Base-by-base conservation (phyloP, 2,888 invertebrate species). In the Epirrhoe tristata region DNA sequence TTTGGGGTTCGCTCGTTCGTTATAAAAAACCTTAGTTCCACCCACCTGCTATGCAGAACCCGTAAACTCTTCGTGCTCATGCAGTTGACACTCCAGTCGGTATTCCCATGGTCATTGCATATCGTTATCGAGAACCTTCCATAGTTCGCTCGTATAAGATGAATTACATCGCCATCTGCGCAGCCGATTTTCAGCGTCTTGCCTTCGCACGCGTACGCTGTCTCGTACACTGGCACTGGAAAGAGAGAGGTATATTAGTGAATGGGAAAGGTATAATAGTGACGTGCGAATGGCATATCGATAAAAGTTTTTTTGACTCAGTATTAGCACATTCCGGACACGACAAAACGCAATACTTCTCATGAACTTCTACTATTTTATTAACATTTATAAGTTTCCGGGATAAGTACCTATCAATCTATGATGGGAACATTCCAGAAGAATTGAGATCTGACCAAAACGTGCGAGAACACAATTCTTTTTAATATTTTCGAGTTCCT, bases 21-120 rank as follows among this genome's bases (percentile, higher is more conserved):
- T 24, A 24, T 34, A 34, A 34, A 34, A 7, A 6, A 34, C 6
- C 7, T 34, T 5, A 10, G 12, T 36, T 8, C 12, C 12, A 71
- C 77, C 59, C 90, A 98, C 98, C 96, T 97, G 94, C 96, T 96
- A 89, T 97, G 97, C 74, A 99, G 95, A 74, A 98, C 98, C 71
- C 97, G 94, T 78, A 97, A 95, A 72, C 98, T 98, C 85, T 97
- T 97, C 57, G 96, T 96, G 64, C 98, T 97, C 97, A 98, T 98
- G 90, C 98, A 99, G 93, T 98, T 98, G 80, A 98, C 97, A 85
- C 98, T 98, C 98, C 98, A 98, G 81, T 98, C 98, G n/a, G 98
- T 98, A 90, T 98, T 96, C 74, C 98, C 98, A 85, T 98, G 97
- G 89, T 98, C 98, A 91, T 99, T 98, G 94, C 99, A 99, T 87